phyloP scores from a whole-genome alignment of 2,113 vertebrate genomes.

The Mormyrus lacerda region DNA sequence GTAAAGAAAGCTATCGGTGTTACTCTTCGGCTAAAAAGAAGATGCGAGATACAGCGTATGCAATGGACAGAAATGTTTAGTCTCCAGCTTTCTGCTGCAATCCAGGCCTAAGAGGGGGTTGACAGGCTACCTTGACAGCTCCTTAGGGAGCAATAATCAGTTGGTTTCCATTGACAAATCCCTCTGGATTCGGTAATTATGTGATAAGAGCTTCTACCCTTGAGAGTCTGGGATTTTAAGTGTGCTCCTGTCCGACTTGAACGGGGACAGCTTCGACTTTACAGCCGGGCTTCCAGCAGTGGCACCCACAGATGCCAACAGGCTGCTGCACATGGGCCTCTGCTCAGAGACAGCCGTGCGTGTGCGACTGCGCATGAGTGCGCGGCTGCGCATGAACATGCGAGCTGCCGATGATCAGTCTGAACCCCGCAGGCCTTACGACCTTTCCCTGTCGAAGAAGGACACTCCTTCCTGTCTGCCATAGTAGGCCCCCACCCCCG shows the following conservation, averaged over 20 bases:
- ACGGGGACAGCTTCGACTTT: not conserved
- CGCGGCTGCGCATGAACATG: not conserved
- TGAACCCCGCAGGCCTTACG: conserved; percentile 16
- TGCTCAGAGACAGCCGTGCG: not conserved
- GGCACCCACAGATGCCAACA: not conserved
- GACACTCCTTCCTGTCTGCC: conserved; percentile 10
- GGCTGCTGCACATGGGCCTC: not conserved
- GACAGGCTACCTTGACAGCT: not conserved
- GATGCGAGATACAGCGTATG: not conserved
- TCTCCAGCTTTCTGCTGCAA: not conserved
- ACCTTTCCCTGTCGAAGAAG: conserved; percentile 28
- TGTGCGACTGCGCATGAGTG: not conserved
- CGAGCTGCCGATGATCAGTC: not conserved
- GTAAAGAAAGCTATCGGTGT: not conserved
- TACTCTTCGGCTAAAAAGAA: not conserved
- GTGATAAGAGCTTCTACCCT: conserved; percentile 17
- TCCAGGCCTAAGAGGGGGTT: not conserved
- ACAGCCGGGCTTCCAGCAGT: not conserved
- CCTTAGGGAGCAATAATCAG: not conserved
- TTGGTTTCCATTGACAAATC: not conserved
- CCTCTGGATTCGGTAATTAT: conserved; percentile 8
- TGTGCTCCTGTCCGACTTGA: not conserved
- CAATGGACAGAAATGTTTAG: not conserved
- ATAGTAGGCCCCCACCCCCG: not conserved
- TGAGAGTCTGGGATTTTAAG: not conserved